These are phyloP conservation scores for Gambelia wislizenii DNA, from an alignment of 2,797 vertebrate species.

Conservation along the genomic window DNA sequence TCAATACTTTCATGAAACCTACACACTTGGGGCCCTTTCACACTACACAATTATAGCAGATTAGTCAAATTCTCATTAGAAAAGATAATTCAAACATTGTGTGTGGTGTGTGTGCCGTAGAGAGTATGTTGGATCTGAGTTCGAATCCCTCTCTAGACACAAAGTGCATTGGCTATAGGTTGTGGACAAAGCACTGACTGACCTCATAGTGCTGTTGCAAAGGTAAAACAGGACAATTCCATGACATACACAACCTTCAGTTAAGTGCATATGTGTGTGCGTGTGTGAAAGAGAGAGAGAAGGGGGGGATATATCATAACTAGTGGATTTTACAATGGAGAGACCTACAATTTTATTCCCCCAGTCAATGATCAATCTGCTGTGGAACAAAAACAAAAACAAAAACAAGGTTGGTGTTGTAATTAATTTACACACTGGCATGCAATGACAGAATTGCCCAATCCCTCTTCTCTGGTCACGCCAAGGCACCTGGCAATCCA, in stretches of 20 bases:
- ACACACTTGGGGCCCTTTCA: no score
- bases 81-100: conserved; percentile 28
- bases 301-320: not conserved
- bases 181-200: not conserved
- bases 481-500: not conserved
- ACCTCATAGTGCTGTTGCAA: not conserved
- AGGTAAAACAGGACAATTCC: not conserved
- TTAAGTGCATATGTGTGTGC: no score
- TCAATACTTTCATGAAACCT: no score
- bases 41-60: no score
- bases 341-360: conserved; percentile 1
- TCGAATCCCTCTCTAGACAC: no score
- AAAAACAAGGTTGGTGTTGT: conserved; percentile 43
- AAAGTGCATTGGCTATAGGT: no score
- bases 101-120: no score
- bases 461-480: fast-evolving
- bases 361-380: conserved; percentile 47
- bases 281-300: not conserved
- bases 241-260: no score
- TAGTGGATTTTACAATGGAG: not conserved
- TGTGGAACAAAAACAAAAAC: conserved; percentile 3
- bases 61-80: conserved; percentile 45
- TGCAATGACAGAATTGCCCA: conserved; percentile 22
- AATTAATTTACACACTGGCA: conserved; percentile 44
- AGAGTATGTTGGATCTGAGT: not conserved